A percentile compares a stretch with the other conserved stretches of the same genome.
Evolutionary conservation across 2,113 vertebrate species (phyloP).

Genomic region (Ophthalmolycus amberensis): DNA sequence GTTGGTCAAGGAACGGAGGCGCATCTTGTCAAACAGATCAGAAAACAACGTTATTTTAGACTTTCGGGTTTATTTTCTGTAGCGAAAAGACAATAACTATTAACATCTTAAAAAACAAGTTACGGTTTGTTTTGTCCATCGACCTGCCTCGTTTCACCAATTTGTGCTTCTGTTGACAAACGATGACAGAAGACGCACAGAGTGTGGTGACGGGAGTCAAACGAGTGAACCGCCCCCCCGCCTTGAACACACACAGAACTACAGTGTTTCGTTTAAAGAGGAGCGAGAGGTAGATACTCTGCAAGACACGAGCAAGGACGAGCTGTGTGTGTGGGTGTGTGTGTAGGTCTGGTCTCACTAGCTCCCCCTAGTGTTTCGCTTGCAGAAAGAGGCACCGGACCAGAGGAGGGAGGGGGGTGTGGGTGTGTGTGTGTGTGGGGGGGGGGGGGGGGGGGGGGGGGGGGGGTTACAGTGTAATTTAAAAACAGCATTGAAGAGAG

Average conservation of each 20-base stretch:
- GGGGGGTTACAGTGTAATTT: slow-evolving; percentile 64
- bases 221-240: not conserved
- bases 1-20: not conserved
- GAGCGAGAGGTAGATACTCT: slow-evolving; percentile 83
- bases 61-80: not conserved
- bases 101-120: not conserved
- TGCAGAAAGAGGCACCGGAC: slow-evolving; percentile 28
- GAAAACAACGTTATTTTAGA: not conserved
- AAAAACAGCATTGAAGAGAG: slow-evolving; percentile 37
- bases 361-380: slow-evolving; percentile 59
- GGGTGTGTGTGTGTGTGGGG: not conserved
- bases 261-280: slow-evolving; percentile 74
- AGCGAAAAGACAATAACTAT: not conserved
- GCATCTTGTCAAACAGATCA: not conserved
- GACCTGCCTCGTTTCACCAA: not conserved
- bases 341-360: slow-evolving; percentile 36
- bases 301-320: slow-evolving; percentile 61
- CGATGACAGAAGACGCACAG: not conserved
- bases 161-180: not conserved
- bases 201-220: not conserved
- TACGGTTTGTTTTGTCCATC: not conserved
- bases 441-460: not conserved
- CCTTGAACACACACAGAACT: slow-evolving; percentile 39
- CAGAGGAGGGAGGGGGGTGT: not conserved
- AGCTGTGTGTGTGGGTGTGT: slow-evolving; percentile 46